Evolutionary conservation across 1,140 invertebrate species (phyloP).

Genomic region (Brachionus calyciflorus): DNA sequence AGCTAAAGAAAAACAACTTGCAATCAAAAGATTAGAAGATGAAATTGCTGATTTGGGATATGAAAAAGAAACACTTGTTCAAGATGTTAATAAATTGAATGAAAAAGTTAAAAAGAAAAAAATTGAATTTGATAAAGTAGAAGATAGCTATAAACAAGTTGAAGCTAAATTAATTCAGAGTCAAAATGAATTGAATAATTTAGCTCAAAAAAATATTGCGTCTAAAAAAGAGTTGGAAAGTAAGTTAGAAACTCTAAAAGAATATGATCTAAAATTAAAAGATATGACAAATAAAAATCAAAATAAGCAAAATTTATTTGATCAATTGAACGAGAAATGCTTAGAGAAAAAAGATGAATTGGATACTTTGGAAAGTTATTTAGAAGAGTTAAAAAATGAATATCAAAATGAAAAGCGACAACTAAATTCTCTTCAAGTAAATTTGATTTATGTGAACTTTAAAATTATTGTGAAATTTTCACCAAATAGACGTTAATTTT

Average conservation of each 20-base stretch:
- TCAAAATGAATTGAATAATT: slow-evolving; percentile 9
- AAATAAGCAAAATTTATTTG: slow-evolving; percentile 5
- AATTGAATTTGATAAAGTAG: slow-evolving; percentile 24
- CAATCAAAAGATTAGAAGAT: not conserved
- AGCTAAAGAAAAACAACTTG: slow-evolving; percentile 12
- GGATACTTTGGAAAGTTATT: not conserved
- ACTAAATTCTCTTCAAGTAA: not conserved
- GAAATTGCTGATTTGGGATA: slow-evolving; percentile 4
- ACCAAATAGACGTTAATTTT: too few species aligned
- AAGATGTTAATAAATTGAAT: not conserved
- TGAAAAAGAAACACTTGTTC: slow-evolving; percentile 1
- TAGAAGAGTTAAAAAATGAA: slow-evolving; percentile 12
- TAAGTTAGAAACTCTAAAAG: not conserved
- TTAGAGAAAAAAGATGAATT: slow-evolving; percentile 36
- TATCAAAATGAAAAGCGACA: slow-evolving; percentile 32
- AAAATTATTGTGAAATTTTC: too few species aligned
- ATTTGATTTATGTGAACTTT: not conserved
- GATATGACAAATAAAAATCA: slow-evolving; percentile 20
- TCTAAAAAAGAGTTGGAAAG: not conserved
- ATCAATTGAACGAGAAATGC: slow-evolving; percentile 21
- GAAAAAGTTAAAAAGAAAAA: slow-evolving; percentile 31
- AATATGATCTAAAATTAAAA: slow-evolving; percentile 19
- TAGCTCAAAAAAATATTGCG: not conserved
- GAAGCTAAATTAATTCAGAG: not conserved
- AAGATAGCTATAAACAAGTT: not conserved